phyloP scores from a whole-genome alignment of 2,797 vertebrate genomes.

The Atherinosoma microstoma region DNA sequence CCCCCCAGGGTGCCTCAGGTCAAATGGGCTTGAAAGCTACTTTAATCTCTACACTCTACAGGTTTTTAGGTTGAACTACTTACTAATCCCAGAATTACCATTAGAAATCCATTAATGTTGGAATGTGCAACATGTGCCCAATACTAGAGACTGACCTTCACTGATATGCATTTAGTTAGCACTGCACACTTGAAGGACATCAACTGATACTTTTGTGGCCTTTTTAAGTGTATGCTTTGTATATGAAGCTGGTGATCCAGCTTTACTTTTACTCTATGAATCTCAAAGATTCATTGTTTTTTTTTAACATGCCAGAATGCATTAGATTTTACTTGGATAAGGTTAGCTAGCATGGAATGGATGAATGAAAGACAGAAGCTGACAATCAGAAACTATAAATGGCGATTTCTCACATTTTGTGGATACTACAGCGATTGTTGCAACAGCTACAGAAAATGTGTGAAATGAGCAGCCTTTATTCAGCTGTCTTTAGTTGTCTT shows the following conservation, averaged over 20 bases:
- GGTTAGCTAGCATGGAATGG: neutral
- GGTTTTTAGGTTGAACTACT: neutral
- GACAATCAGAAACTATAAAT: neutral
- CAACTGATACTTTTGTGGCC: neutral
- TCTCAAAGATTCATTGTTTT: no score
- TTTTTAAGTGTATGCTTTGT: neutral
- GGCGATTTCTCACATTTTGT: neutral
- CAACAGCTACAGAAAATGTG: neutral
- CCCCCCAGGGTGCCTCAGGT: neutral
- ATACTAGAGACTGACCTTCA: neutral
- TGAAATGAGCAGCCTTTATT: neutral
- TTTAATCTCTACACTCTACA: neutral
- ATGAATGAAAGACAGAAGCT: neutral
- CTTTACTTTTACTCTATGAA: neutral
- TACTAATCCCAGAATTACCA: neutral
- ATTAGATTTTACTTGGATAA: neutral
- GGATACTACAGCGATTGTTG: neutral
- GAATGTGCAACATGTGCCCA: slow-evolving; percentile 3
- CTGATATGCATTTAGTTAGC: neutral
- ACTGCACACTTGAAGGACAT: neutral
- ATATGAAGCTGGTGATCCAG: neutral
- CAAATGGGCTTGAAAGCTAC: neutral
- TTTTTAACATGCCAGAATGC: neutral
- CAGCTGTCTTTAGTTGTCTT: neutral
- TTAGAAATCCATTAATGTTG: neutral